These are phyloP conservation scores for Drosophila bifasciata DNA, from an alignment of 1,140 invertebrate genomes.

Conservation along the genomic window DNA sequence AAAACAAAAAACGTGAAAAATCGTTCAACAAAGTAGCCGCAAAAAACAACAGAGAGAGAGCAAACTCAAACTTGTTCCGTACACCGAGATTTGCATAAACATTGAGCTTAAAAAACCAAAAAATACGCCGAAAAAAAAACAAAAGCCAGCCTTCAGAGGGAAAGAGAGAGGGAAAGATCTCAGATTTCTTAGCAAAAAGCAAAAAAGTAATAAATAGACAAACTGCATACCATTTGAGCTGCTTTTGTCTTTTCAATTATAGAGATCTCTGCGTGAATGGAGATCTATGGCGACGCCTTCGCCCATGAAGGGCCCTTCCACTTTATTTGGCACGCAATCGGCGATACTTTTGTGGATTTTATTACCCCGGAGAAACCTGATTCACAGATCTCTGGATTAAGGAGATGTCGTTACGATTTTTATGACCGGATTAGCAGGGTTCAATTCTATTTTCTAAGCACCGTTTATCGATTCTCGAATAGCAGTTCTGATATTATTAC, in stretches of 20 bases:
- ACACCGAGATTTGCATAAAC: constrained; percentile 38
- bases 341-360: constrained; percentile 9
- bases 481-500: constrained; percentile 13
- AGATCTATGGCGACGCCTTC: neutral
- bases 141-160: neutral
- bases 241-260: constrained; percentile 59
- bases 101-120: constrained; percentile 26
- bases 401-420: neutral
- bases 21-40: constrained; percentile 35
- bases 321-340: constrained; percentile 23
- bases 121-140: neutral
- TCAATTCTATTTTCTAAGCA: constrained; percentile 9
- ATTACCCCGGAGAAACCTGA: constrained; percentile 27
- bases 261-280: too few species aligned
- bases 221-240: constrained; percentile 20
- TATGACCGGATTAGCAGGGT: neutral
- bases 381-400: constrained; percentile 2
- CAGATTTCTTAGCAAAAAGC: constrained; percentile 35
- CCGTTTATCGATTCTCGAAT: constrained; percentile 25
- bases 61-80: constrained; percentile 47
- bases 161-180: neutral
- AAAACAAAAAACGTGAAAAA: constrained; percentile 46
- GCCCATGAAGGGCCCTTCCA: constrained; percentile 5
- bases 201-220: constrained; percentile 50
- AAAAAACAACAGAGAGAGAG: constrained; percentile 26